phyloP scores from a whole-genome alignment of 2,888 invertebrate species.

The Sminthurinus aureus region DNA sequence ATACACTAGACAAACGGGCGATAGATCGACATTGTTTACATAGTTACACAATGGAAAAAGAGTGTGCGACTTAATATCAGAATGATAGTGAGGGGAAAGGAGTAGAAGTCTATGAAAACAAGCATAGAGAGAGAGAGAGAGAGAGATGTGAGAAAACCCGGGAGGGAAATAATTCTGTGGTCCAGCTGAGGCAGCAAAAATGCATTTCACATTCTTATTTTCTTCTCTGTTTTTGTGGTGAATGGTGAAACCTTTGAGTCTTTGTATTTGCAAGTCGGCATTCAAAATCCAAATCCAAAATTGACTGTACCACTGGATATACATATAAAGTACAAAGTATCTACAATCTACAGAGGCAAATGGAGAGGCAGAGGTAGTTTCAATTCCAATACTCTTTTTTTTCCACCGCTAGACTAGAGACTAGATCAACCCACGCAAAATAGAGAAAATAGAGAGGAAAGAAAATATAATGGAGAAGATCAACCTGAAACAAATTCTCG shows the following conservation, averaged over 20 bases:
- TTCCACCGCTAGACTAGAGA: no score
- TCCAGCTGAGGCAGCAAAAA: slow-evolving; percentile 46
- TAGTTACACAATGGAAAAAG: background rate
- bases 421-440: background rate
- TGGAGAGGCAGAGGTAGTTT: no score
- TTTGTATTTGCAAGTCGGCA: no score
- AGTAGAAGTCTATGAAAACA: background rate
- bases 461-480: slow-evolving; percentile 41
- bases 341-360: no score
- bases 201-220: slow-evolving; percentile 32
- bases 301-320: no score
- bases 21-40: slow-evolving; percentile 23
- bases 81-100: background rate
- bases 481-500: slow-evolving; percentile 18
- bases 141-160: slow-evolving; percentile 43
- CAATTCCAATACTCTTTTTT: background rate
- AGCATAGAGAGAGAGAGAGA: background rate
- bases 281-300: no score
- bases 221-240: background rate
- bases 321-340: no score
- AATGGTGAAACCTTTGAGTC: background rate
- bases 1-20: no score
- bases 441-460: slow-evolving; percentile 1
- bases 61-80: no score
- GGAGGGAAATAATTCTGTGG: slow-evolving; percentile 49